phyloP scores from a whole-genome alignment of 37 sponge, comb jelly and placozoan genomes.

The Ephydatia muelleri region DNA sequence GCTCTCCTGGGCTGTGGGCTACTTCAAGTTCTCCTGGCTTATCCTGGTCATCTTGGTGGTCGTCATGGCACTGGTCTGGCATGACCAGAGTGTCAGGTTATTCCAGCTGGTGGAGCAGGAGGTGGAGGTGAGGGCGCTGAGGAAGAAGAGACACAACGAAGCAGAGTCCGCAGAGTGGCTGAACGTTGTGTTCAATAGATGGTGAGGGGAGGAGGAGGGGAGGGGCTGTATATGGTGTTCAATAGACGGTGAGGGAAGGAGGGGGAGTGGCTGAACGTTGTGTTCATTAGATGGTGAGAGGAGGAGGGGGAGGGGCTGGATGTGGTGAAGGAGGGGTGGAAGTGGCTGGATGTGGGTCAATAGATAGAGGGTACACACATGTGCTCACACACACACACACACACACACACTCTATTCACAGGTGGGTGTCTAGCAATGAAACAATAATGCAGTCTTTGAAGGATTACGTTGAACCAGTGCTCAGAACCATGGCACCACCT shows the following conservation, averaged over 20 bases:
- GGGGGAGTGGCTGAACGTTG: neutral
- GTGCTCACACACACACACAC: neutral
- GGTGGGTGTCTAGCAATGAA: conserved; percentile 43
- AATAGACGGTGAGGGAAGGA: neutral
- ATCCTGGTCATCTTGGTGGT: conserved; percentile 28
- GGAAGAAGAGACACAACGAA: conserved; percentile 20
- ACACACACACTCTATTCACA: neutral
- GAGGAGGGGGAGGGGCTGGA: neutral
- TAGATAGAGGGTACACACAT: conserved; percentile 7
- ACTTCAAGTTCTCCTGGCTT: conserved; percentile 16
- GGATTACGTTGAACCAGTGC: conserved; percentile 57
- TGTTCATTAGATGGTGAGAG: neutral
- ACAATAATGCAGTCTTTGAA: conserved; percentile 29
- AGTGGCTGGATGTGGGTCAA: neutral
- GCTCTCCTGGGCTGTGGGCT: conserved; percentile 33
- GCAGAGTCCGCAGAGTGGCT: conserved; percentile 60
- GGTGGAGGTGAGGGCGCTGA: conserved; percentile 7
- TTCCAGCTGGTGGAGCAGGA: conserved; percentile 16
- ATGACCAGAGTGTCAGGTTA: conserved; percentile 20
- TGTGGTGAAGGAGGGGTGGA: neutral
- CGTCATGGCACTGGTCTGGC: conserved; percentile 30
- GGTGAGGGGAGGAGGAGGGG: conserved; percentile 14
- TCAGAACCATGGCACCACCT: conserved; percentile 26
- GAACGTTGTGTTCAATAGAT: conserved; percentile 56
- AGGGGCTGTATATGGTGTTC: neutral